Evolutionary conservation across 1,140 invertebrate species (phyloP).

Genomic region (Drosophila rufa): DNA sequence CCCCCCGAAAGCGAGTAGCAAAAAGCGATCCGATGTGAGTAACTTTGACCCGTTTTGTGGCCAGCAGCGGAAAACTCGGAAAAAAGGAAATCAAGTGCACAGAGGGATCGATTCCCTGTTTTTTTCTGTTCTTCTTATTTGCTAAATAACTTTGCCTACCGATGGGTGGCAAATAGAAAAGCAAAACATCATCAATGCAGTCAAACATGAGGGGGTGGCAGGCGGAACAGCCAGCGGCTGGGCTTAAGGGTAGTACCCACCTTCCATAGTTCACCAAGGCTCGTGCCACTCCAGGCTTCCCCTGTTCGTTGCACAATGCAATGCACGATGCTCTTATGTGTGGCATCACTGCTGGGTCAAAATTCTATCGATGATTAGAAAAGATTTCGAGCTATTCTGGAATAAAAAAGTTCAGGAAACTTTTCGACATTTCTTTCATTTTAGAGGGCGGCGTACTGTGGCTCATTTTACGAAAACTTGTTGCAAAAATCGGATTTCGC

Average conservation of each 20-base stretch:
- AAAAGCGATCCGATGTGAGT: constrained; percentile 36
- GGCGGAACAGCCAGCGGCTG: neutral
- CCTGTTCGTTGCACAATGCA: constrained; percentile 4
- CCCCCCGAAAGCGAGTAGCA: constrained; percentile 7
- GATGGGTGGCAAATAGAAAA: constrained; percentile 44
- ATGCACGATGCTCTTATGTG: constrained; percentile 10
- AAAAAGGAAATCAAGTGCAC: constrained; percentile 45
- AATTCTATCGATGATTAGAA: constrained; percentile 6
- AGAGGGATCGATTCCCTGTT: constrained; percentile 3
- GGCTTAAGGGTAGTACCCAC: constrained; percentile 9
- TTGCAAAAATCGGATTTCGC: too few relatives aligned
- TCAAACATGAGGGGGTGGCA: constrained; percentile 25
- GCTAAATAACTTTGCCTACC: constrained; percentile 52
- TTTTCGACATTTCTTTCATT: too few relatives aligned
- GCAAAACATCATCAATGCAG: constrained; percentile 55
- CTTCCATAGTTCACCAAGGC: constrained; percentile 10
- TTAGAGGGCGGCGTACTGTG: too few relatives aligned
- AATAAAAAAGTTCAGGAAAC: too few relatives aligned
- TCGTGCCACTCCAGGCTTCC: constrained; percentile 18
- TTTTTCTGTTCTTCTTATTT: constrained; percentile 36
- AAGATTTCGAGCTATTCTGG: neutral
- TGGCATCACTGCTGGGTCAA: neutral
- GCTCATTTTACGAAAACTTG: too few relatives aligned
- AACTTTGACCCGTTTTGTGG: constrained; percentile 66
- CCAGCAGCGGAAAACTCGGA: constrained; percentile 15